Conservation (phyloP, 53 echinoderm and acorn worm species). For the Temnopleurus reevesii region DNA sequence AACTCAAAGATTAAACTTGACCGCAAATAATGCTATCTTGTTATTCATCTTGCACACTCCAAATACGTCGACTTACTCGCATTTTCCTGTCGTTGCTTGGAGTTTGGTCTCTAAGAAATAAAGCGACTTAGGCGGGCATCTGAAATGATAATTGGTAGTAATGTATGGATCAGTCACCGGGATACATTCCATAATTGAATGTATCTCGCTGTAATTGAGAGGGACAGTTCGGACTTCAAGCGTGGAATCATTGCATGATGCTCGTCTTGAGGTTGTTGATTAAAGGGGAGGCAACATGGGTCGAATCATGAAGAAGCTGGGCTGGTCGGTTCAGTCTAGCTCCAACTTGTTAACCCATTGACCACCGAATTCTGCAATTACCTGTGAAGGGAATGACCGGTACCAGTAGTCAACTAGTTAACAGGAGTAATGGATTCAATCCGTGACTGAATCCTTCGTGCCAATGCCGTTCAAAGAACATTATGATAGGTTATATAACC, state of each 20-base stretch:
- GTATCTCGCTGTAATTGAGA: constrained; percentile 6
- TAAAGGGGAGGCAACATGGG: background rate
- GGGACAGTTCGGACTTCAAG: background rate
- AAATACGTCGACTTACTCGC: background rate
- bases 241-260: constrained; percentile 5
- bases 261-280: background rate
- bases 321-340: too few species aligned
- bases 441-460: too few species aligned
- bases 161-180: background rate
- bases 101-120: background rate
- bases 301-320: background rate
- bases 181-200: constrained; percentile 31
- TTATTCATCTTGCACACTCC: background rate
- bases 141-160: background rate
- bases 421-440: too few species aligned
- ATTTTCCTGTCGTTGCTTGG: background rate
- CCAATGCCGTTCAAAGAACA: too few species aligned
- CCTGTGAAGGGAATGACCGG: too few species aligned
- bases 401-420: too few species aligned
- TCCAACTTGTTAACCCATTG: too few species aligned
- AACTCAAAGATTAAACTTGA: too few species aligned
- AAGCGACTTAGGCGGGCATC: background rate
- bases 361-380: too few species aligned
- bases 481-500: too few species aligned
- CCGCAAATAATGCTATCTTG: background rate